phyloP scores from a whole-genome alignment of 1,140 invertebrate species.

The Carposina sasakii region DNA sequence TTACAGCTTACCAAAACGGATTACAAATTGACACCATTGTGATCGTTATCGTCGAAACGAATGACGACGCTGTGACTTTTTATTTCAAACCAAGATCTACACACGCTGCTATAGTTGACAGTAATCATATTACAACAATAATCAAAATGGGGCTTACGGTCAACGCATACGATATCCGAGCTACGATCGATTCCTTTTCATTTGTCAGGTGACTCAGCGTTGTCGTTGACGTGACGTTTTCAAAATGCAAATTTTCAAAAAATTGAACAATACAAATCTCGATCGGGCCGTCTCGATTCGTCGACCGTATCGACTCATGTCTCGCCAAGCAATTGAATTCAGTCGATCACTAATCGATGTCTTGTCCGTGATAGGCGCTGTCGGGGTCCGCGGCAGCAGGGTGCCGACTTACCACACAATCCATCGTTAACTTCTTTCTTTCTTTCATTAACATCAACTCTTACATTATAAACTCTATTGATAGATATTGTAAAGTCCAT shows the following conservation, averaged over 20 bases:
- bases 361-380: conserved; percentile 68
- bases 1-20: conserved; percentile 18
- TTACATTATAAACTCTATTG: conserved; percentile 58
- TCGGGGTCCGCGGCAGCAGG: conserved; percentile 68
- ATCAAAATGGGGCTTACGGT: conserved; percentile 65
- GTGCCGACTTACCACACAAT: conserved; percentile 72
- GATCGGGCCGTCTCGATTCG: conserved; percentile 59
- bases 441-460: conserved; percentile 58
- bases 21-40: conserved; percentile 29
- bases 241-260: conserved; percentile 72
- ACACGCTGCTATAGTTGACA: conserved; percentile 51
- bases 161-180: conserved; percentile 62
- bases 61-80: conserved; percentile 30
- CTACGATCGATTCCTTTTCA: conserved; percentile 57
- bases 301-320: conserved; percentile 63
- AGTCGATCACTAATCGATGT: conserved; percentile 72
- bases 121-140: conserved; percentile 68
- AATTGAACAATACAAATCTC: conserved; percentile 66
- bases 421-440: conserved; percentile 72
- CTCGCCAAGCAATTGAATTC: conserved; percentile 70
- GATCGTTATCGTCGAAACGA: neutral
- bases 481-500: conserved; percentile 36
- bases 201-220: conserved; percentile 70
- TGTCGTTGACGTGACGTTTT: conserved; percentile 68
- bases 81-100: conserved; percentile 30